Evolutionary conservation across 2,797 vertebrate species (phyloP), one percentile per base, ranked within the genome.

Genomic region (Spinus olivaceus): DNA sequence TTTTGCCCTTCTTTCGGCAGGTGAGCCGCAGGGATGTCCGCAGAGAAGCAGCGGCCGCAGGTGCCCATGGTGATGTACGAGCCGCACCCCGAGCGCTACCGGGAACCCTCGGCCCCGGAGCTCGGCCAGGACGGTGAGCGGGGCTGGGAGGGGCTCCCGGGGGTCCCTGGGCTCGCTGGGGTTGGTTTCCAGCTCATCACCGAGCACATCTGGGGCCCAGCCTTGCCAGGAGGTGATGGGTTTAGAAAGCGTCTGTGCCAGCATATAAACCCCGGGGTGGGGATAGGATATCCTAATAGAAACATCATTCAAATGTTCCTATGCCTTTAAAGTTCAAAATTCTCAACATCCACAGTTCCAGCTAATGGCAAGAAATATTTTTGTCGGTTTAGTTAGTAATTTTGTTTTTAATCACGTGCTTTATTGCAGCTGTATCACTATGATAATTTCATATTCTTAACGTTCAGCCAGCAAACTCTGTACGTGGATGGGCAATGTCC

Each of bases 61-160:
- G 90, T 96, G 7, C 96, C 96, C 5, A 33, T 88, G 92, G 4
- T 92, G 2, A n/a, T 94, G 32, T 88, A 94, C 2, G 91, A 95
- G 10, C 64, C 77, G 0, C 57, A 4, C 1, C 64, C 1, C 1
- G 64, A 90, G 10, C 1, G 35, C 14, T 66, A 28, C 19, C 8
- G 9, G 3, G 57, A 92, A 28, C 85, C 92, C 54, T 88, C 61
- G 0, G 90, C 88, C 1, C 88, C 90, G 0, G 2, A 3, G 10
- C 33, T 87, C 59, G 5, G 76, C 41, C 93, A 86, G 20, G 49
- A 69, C 2, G 91, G 95, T 95, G 44, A 81, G 90, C 8, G 33
- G 9, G 54, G 42, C n/a, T 4, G 4, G 18, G 39, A 5, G 2
- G 37, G 22, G 30, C 25, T 4, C 39, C 30, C 8, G 6, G 32